Evolutionary conservation across 2,113 vertebrate species (phyloP), one percentile per base, ranked within the genome.

Genomic region (Echinops telfairi): DNA sequence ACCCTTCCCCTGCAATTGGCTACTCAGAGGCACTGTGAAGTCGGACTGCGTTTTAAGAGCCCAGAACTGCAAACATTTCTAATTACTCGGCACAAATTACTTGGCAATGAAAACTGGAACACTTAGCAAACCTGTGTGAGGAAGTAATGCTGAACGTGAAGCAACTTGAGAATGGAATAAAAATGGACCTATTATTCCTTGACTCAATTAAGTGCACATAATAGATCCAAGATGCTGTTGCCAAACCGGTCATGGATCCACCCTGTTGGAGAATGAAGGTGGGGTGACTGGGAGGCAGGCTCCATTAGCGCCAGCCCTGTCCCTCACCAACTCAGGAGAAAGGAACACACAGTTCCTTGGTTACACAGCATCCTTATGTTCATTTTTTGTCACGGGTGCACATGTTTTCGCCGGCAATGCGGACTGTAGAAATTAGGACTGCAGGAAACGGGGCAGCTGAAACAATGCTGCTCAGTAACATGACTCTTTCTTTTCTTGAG

Each of bases 161-260:
- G 79, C 81, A 81, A 96, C 94, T 93, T 96, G 96, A 96, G 77
- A 92, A 95, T 33, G 62, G 88, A 93, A 90, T 90, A 78, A 94
- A 97, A 96, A 86, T 40, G 88, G 62, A 33, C 83, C 83, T 79
- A 90, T 93, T 96, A 78, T 89, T 92, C 86, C 90, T 84, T 43
- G 38, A 94, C 53, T 93, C 70, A 83, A 76, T 95, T 93, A 96
- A 89, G 80, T 53, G 62, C 68, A 47, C 20, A 11, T 66, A 90
- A 92, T 82, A 91, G 73, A 57, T 40, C 93, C 71, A 85, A 75
- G 70, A 62, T 62, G 73, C 29, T 75, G 88, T 88, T 94, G 92
- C 73, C 90, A 96, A 95, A 86, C 76, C 66, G 43, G 85, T 6
- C 79, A 94, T 89, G 86, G 92, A 92, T 91, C 83, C 92, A 1